Evolutionary conservation across 2,888 invertebrate genomes (phyloP).

Genomic region (Lutraria lutraria): DNA sequence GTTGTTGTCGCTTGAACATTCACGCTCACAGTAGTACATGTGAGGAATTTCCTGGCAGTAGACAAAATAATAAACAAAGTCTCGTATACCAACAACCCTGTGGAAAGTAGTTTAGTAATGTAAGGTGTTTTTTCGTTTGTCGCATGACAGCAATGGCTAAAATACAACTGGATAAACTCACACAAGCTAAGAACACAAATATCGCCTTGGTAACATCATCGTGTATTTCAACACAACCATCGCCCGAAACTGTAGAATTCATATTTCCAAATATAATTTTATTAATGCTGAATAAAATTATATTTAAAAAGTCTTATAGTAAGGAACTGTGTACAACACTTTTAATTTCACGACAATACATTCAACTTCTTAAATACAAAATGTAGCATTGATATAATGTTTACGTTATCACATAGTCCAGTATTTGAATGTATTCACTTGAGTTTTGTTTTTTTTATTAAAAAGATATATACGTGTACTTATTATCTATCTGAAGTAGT

Average conservation of each 20-base stretch:
- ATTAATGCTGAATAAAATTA: not conserved
- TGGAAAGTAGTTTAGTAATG: not conserved
- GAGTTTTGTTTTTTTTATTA: too few relatives aligned
- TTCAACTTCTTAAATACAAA: not conserved
- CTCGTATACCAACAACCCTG: conserved; percentile 18
- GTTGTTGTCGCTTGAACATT: not conserved
- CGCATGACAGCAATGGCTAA: not conserved
- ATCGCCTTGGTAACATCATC: not conserved
- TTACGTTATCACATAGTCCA: too few relatives aligned
- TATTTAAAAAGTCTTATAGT: too few relatives aligned
- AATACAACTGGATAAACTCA: not conserved
- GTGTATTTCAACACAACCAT: not conserved
- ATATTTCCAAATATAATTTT: not conserved
- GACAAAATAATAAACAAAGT: conserved; percentile 3
- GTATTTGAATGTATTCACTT: too few relatives aligned
- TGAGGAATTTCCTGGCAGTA: conserved; percentile 17
- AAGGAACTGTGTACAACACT: too few relatives aligned
- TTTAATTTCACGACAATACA: too few relatives aligned
- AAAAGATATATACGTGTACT: too few relatives aligned
- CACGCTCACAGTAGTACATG: not conserved
- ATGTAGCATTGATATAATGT: too few relatives aligned
- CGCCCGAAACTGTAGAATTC: not conserved
- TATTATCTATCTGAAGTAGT: too few relatives aligned
- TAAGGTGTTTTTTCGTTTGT: conserved; percentile 15
- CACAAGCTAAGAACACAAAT: conserved; percentile 8